A percentile compares a stretch with the other conserved stretches of the same genome.
phyloP scores from a whole-genome alignment of 2,113 vertebrate species.

The Meleagris gallopavo region DNA sequence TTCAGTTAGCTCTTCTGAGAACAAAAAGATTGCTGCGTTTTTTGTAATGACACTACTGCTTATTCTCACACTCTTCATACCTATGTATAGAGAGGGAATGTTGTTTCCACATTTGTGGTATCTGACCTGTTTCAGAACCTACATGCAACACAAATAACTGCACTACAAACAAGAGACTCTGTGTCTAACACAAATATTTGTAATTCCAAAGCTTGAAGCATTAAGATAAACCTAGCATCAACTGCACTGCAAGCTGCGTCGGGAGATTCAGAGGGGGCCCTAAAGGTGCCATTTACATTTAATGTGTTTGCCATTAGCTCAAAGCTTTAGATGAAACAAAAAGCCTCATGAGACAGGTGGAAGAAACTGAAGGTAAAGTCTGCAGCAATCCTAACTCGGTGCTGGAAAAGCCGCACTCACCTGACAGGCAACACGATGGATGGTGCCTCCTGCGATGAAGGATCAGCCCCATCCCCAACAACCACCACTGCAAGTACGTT shows the following conservation, averaged over 20 bases:
- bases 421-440: not conserved
- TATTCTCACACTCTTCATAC: not conserved
- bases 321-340: conserved; percentile 20
- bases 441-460: not conserved
- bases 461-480: not conserved
- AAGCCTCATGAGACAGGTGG: not conserved
- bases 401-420: not conserved
- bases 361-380: not conserved
- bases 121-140: not conserved
- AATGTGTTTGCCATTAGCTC: not conserved
- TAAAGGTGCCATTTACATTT: conserved; percentile 29
- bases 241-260: not conserved
- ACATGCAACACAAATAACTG: not conserved
- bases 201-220: conserved; percentile 22
- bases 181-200: conserved; percentile 17
- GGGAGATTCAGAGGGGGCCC: not conserved
- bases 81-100: not conserved
- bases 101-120: not conserved
- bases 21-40: not conserved
- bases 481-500: not conserved
- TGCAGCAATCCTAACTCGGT: accelerated
- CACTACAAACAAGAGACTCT: not conserved
- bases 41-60: not conserved
- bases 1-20: not conserved
- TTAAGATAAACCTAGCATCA: not conserved